Conservation (phyloP, 2,888 invertebrate genomes). For the Meteorus colon region DNA sequence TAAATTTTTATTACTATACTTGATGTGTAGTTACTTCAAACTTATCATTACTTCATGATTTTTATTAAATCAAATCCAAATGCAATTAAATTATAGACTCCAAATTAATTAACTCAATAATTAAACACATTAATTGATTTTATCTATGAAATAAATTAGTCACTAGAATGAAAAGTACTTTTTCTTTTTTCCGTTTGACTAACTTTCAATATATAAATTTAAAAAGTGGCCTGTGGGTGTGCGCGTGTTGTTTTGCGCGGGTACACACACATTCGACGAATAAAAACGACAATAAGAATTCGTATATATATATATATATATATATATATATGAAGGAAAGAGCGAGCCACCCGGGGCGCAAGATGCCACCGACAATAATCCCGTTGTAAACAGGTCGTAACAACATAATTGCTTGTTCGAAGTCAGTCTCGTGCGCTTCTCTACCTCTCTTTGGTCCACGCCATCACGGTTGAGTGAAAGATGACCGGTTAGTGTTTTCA, state of each 20-base stretch:
- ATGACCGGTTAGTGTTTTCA: slow-evolving; percentile 24
- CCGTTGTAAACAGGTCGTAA: slow-evolving; percentile 73
- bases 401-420: slow-evolving; percentile 69
- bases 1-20: no score
- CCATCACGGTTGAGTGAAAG: slow-evolving; percentile 16
- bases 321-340: slow-evolving; percentile 36
- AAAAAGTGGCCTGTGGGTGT: not conserved
- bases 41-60: no score
- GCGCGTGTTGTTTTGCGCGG: not conserved
- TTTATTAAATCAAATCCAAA: no score
- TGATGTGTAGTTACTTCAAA: no score
- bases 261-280: slow-evolving; percentile 28
- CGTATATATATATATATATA: slow-evolving; percentile 43
- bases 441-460: not conserved
- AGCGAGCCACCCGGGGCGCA: slow-evolving; percentile 63
- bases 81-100: no score
- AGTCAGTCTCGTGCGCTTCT: slow-evolving; percentile 46
- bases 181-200: not conserved
- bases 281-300: slow-evolving; percentile 50
- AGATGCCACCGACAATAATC: slow-evolving; percentile 73
- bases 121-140: no score
- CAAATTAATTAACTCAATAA: no score
- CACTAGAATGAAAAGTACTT: not conserved
- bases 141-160: no score
- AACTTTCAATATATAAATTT: not conserved